Percentiles rank a stretch among this genome's conserved stretches.
phyloP scores from a whole-genome alignment of 2,113 vertebrate genomes.

The Ctenomys sociabilis region DNA sequence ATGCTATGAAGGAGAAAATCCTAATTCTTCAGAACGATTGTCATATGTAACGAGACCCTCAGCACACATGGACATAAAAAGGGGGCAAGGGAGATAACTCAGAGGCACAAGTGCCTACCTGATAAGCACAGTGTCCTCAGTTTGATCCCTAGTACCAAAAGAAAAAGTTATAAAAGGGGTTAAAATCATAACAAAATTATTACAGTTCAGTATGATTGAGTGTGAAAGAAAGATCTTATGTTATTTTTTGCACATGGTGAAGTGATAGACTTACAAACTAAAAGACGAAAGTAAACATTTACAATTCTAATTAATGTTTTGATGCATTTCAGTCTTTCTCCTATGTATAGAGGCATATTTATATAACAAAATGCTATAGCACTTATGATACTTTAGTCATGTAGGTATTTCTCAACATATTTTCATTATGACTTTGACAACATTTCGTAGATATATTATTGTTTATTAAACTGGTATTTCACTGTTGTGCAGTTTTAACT shows the following conservation, averaged over 20 bases:
- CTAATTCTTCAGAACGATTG: slow-evolving; percentile 29
- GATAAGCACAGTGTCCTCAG: too few species aligned
- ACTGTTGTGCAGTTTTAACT: slow-evolving; percentile 33
- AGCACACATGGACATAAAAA: not conserved
- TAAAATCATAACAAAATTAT: slow-evolving; percentile 46
- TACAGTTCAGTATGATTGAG: slow-evolving; percentile 34
- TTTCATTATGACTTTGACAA: slow-evolving; percentile 23
- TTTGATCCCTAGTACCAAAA: too few species aligned
- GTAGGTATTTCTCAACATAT: not conserved
- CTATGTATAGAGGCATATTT: not conserved
- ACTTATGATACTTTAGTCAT: not conserved
- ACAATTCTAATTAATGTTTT: not conserved
- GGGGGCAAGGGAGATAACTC: too few species aligned
- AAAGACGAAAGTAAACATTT: not conserved
- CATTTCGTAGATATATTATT: slow-evolving; percentile 24
- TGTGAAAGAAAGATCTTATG: not conserved
- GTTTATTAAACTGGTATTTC: slow-evolving; percentile 43
- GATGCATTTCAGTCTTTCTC: slow-evolving; percentile 1
- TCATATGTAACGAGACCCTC: slow-evolving; percentile 3
- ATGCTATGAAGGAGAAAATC: slow-evolving; percentile 28
- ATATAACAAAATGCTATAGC: slow-evolving; percentile 12
- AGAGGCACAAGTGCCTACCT: too few species aligned
- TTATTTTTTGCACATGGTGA: not conserved
- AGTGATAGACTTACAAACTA: slow-evolving; percentile 9
- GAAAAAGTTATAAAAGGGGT: not conserved